phyloP scores from a whole-genome alignment of 2,797 vertebrate species.

The Pampus argenteus region DNA sequence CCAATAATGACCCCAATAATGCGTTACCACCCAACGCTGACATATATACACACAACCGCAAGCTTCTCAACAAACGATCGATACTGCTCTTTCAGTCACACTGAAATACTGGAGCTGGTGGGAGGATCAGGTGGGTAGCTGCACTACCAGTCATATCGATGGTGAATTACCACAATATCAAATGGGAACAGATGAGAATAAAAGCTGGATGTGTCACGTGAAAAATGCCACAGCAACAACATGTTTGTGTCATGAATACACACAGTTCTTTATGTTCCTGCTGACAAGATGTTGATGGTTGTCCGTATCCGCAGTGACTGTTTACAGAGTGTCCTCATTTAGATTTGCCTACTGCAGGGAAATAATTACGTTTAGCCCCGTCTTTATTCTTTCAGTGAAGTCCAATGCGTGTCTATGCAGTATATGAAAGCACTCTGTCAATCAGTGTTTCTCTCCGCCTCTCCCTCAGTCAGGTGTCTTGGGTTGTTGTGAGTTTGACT shows the following conservation, averaged over 20 bases:
- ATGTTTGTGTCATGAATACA: slow-evolving; percentile 15
- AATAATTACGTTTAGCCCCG: neutral
- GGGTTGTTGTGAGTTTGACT: slow-evolving; percentile 32
- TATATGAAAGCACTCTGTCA: slow-evolving; percentile 4
- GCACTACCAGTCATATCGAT: neutral
- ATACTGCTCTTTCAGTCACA: too few species aligned
- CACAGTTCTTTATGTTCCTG: slow-evolving; percentile 19
- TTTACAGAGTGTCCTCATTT: slow-evolving; percentile 3
- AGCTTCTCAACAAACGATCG: too few species aligned
- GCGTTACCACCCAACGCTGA: too few species aligned
- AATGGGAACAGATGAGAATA: neutral
- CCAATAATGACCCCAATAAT: too few species aligned
- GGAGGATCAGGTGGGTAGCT: slow-evolving; percentile 21
- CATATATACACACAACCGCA: too few species aligned
- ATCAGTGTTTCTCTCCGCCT: neutral
- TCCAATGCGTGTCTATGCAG: too few species aligned
- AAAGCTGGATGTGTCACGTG: slow-evolving; percentile 1
- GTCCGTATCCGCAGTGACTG: slow-evolving; percentile 1
- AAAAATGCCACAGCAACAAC: slow-evolving; percentile 22
- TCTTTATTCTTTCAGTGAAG: neutral
- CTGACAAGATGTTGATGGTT: slow-evolving; percentile 14
- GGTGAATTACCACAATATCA: slow-evolving; percentile 7
- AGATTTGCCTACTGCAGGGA: slow-evolving; percentile 2
- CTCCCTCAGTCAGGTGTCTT: slow-evolving; percentile 8
- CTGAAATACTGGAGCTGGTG: too few species aligned